Evolutionary conservation across 2,797 vertebrate species (phyloP).

Genomic region (Bovichtus diacanthus): DNA sequence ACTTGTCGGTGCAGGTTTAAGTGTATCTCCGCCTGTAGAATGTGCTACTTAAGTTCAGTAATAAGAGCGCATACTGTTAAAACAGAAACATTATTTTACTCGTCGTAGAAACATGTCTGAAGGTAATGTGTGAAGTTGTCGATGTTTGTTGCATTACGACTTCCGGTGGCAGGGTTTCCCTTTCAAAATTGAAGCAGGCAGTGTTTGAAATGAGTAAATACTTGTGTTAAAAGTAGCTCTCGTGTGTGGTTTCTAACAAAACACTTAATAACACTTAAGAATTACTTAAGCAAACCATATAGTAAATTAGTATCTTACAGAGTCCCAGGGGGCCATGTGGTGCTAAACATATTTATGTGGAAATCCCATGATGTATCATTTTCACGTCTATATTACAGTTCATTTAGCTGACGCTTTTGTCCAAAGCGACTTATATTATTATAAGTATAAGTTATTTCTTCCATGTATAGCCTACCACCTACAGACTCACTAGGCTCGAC

Average conservation of each 20-base stretch:
- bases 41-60: accelerated
- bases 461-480: background rate
- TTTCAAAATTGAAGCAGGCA: slow-evolving; percentile 43
- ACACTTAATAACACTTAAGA: background rate
- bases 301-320: background rate
- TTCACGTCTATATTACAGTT: too few relatives aligned
- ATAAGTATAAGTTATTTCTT: background rate
- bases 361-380: background rate
- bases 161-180: slow-evolving; percentile 10
- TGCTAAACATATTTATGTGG: background rate
- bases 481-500: background rate
- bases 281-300: background rate
- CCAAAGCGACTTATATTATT: too few relatives aligned
- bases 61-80: background rate
- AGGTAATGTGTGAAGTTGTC: background rate
- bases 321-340: too few relatives aligned
- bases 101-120: slow-evolving; percentile 12
- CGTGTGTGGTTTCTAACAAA: background rate
- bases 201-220: background rate
- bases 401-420: too few relatives aligned
- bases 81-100: background rate
- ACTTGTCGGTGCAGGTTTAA: background rate
- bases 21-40: accelerated
- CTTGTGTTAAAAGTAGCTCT: background rate
- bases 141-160: accelerated